Evolutionary conservation across 2,888 invertebrate genomes (phyloP), one percentile per base, ranked within the genome.

Genomic region (Lasioglossum pauxillum): DNA sequence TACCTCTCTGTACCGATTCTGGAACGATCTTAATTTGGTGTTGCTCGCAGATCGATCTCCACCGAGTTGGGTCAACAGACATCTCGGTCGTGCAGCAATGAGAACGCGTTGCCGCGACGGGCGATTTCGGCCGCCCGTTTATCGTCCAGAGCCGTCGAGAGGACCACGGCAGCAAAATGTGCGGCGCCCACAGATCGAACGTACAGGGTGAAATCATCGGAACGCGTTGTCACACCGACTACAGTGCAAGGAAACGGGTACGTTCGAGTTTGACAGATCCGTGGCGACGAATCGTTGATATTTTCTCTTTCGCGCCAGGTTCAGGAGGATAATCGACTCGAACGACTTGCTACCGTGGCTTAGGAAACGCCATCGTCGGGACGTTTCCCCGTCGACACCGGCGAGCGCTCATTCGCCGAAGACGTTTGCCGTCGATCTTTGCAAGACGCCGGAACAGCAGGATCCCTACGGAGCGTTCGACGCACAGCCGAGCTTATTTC

Each of bases 401-500:
- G 2, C 1, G 14, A 5, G 14, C 14, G 16, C 31, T 14, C n/a
- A 2, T 14, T 0, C 14, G 27, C 57, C 27, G 16, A 16, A 14
- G 60, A 27, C 4, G 27, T 23, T 7, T 8, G 1, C 2, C 23
- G 0, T 8, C 49, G 23, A 49, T 23, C 23, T 23, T 23, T 23
- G 8, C 53, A 2, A 53, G 23, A 19, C 53, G 2, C 23, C 53
- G 53, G 3, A 12, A n/a, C 8, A 10, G n/a, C 57, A 1, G n/a
- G 4, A 8, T 53, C 2, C 23, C 23, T 0, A 8, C 53, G 19
- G 2, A 23, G 23, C 12, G 10, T 0, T 5, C 10, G 38, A 19
- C 7, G 2, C 19, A 0, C 14, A 0, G 1, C 16, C 31, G 19
- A 64, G 0, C 0, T 5, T 0, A 4, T 69, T 67, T 0, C n/a